Evolutionary conservation across 1,140 invertebrate species (phyloP), one percentile per base, ranked within the genome.

Genomic region (Tetraneura akinire): DNA sequence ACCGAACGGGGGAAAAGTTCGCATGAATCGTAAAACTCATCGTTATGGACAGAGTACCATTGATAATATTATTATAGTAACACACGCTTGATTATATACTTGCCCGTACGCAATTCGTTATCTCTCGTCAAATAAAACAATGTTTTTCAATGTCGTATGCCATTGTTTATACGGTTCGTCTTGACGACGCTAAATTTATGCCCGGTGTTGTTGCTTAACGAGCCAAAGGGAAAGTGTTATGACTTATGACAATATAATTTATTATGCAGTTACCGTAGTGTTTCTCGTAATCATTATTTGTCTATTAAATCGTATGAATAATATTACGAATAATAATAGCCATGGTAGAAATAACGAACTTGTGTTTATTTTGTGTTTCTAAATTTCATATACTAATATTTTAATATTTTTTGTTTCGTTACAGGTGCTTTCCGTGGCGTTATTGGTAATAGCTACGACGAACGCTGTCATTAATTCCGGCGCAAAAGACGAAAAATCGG

Each of bases 51-150:
- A n/a, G n/a, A n/a, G n/a, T n/a, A n/a, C n/a, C n/a, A n/a, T n/a
- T n/a, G n/a, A n/a, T n/a, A n/a, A n/a, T n/a, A n/a, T 73, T 73
- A 73, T 49, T 55, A 73, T n/a, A 73, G 70, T 49, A 53, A 23
- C 32, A 53, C 70, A 53, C n/a, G n/a, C 18, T 53, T 53, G 70
- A 73, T 73, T 73, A 32, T 16, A 53, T 16, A 21, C n/a, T n/a
- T n/a, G n/a, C n/a, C 51, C 18, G 47, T 73, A 53, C 29, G 70
- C 26, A 32, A 49, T 51, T 55, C 70, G 51, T 73, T 47, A 21
- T 73, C n/a, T 21, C 29, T 32, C 29, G 26, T n/a, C n/a, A n/a
- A n/a, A n/a, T n/a, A n/a, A 53, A 73, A 73, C 70, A 73, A 73
- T 73, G 49, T 73, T 37, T 73, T 73, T 53, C 70, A 73, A 73